Base-by-base conservation (phyloP, 1,140 invertebrate species). In the Hesperophylax magnus region DNA sequence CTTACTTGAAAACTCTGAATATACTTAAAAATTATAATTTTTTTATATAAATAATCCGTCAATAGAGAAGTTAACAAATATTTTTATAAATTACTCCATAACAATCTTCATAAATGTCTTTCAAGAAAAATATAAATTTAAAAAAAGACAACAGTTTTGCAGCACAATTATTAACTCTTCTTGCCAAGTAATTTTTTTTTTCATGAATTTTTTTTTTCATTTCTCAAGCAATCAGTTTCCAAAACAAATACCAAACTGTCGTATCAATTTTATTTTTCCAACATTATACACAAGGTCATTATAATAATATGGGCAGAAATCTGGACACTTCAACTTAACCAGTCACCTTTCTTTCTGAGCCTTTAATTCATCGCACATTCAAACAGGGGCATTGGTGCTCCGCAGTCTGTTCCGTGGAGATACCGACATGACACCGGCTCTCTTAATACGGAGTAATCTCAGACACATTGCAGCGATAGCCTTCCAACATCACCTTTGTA, bases 401-500 rank as follows among this genome's bases (percentile, higher is more conserved):
- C 39, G 11, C 39, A 47, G 39, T 47, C 39, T 47, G 39, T 47
- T 47, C 11, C 39, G 11, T 47, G 39, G 3, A 47, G 39, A 47
- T 47, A 2, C 39, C 39, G 8, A 47, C 39, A 47, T 47, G 8
- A 47, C 39, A 8, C 11, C 8, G 39, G 39, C 39, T 47, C 39
- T 47, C 11, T 47, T 47, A 11, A 24, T 9, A 39, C 22, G 20
- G 52, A 53, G 47, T 52, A 9, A 72, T 56, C 18, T 20, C 47
- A 54, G 47, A 24, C 69, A 27, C 11, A 1, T 31, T 3, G 27
- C 27, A 17, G 20, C 47, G 27, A 72, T 3, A 72, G 52, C 69
- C 11, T 20, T 72, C 69, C 39, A 54, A 72, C 39, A 54, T 72
- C 69, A 72, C 69, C 69, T 72, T 72, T 27, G 69, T 52, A 72